phyloP scores from a whole-genome alignment of 92 coral and sea anemone genomes.

The Diadumene lineata region DNA sequence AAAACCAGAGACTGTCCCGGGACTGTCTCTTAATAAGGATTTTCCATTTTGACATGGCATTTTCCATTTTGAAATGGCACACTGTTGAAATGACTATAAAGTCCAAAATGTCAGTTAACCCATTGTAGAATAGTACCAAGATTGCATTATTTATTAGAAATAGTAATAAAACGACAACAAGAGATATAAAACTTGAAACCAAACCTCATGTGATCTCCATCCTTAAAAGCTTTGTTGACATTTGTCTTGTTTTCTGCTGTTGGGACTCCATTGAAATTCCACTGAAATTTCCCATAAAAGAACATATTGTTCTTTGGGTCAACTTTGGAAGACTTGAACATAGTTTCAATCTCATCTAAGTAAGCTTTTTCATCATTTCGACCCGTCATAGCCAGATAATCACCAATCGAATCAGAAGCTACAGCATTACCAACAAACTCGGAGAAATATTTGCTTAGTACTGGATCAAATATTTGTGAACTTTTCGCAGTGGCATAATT shows the following conservation, averaged over 20 bases:
- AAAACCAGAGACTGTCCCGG: too few species aligned
- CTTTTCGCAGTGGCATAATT: conserved; percentile 11
- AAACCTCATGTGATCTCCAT: conserved; percentile 53
- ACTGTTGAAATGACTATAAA: too few species aligned
- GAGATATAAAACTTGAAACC: too few species aligned
- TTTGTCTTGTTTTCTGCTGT: conserved; percentile 38
- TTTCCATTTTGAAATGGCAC: too few species aligned
- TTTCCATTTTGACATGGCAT: too few species aligned
- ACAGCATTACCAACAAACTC: not conserved
- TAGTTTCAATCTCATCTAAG: conserved; percentile 22
- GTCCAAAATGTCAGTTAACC: too few species aligned
- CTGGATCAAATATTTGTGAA: conserved; percentile 10
- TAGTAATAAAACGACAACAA: too few species aligned
- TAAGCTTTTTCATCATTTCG: conserved; percentile 34
- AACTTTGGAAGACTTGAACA: conserved; percentile 7
- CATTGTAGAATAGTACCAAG: too few species aligned
- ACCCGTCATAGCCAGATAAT: conserved; percentile 39
- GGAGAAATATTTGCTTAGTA: conserved; percentile 19
- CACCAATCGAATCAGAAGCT: conserved; percentile 9
- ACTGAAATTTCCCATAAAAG: conserved; percentile 16
- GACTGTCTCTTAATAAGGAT: too few species aligned
- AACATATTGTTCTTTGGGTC: not conserved
- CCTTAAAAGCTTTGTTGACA: conserved; percentile 37
- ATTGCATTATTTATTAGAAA: too few species aligned
- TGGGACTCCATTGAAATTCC: conserved; percentile 48